phyloP scores from a whole-genome alignment of 2,888 invertebrate genomes.

The Petrophora chlorosata region DNA sequence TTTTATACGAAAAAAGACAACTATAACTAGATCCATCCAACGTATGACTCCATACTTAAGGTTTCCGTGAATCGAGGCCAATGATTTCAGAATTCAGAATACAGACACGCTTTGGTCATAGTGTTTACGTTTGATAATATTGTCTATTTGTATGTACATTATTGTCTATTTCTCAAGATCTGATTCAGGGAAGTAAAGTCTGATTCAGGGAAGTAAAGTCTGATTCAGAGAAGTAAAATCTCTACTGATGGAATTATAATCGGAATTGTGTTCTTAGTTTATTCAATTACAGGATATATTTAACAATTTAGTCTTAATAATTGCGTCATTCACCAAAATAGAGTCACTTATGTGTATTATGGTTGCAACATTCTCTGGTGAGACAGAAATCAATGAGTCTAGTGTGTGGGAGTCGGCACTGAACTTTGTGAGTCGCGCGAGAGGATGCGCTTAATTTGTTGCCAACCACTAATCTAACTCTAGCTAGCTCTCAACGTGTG shows the following conservation, averaged over 20 bases:
- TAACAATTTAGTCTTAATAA: background rate
- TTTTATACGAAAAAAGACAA: slow-evolving; percentile 47
- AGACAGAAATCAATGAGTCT: slow-evolving; percentile 66
- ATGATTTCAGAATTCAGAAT: too few relatives aligned
- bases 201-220: too few relatives aligned
- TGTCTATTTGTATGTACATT: slow-evolving; percentile 43
- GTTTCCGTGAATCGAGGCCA: slow-evolving; percentile 60
- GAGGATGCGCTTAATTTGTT: slow-evolving; percentile 75
- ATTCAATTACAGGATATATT: slow-evolving; percentile 4
- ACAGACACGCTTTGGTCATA: slow-evolving; percentile 44
- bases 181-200: too few relatives aligned
- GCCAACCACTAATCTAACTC: slow-evolving; percentile 38
- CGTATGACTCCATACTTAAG: slow-evolving; percentile 24
- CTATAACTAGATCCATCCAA: slow-evolving; percentile 62
- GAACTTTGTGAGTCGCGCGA: slow-evolving; percentile 55
- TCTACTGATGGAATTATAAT: too few relatives aligned
- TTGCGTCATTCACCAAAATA: slow-evolving; percentile 61
- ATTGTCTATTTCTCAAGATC: slow-evolving; percentile 14
- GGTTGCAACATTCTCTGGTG: slow-evolving; percentile 56
- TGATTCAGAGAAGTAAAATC: too few relatives aligned
- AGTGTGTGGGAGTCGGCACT: slow-evolving; percentile 67
- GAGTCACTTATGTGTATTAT: slow-evolving; percentile 54
- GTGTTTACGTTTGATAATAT: slow-evolving; percentile 53
- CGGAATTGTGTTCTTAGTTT: too few relatives aligned
- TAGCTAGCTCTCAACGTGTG: background rate